Base-by-base conservation (phyloP, 2,888 invertebrate genomes). In the Epinotia brunnichana region DNA sequence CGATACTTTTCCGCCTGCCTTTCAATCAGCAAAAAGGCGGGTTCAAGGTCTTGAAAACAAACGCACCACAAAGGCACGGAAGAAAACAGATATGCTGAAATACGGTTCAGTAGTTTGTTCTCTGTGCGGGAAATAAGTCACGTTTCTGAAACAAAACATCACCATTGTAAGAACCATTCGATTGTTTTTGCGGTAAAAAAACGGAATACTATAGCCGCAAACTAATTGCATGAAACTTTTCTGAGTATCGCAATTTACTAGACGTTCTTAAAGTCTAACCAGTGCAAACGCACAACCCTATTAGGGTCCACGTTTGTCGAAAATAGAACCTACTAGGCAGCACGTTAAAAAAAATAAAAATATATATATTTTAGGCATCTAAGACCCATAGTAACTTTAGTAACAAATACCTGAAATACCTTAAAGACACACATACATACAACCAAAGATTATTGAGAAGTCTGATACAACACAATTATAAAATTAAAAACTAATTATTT, bases 31-130 rank as follows among this genome's bases (percentile, higher is more conserved):
- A 63, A 73, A 68, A 62, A 48, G 61, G 51, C 17, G 62, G 24
- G 24, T 51, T 60, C 73, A 73, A 73, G 73, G 73, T 73, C 68
- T 63, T 59, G 39, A 59, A 56, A 68, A 44, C 62, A 63, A 56
- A 66, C 61, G 61, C 19, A 17, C 69, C 11, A 73, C 68, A 73
- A 69, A 73, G 63, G 68, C 57, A 51, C 62, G 53, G 53, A 71
- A 71, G 59, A 68, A 15, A 61, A 35, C 29, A 67, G 41, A 63
- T 48, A 57, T 63, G 69, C 62, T 69, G 68, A 73, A 73, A 63
- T 39, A 63, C 61, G 44, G 35, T 57, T 73, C 68, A 53, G 62
- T 63, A 56, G 41, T 72, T 68, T 67, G 67, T 68, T 68, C 39
- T 62, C 72, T 62, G 21, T 54, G 61, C 35, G 61, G 39, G 61